These are phyloP conservation scores for Rosalia funebris DNA, from an alignment of 2,888 invertebrate genomes.

Conservation along the genomic window DNA sequence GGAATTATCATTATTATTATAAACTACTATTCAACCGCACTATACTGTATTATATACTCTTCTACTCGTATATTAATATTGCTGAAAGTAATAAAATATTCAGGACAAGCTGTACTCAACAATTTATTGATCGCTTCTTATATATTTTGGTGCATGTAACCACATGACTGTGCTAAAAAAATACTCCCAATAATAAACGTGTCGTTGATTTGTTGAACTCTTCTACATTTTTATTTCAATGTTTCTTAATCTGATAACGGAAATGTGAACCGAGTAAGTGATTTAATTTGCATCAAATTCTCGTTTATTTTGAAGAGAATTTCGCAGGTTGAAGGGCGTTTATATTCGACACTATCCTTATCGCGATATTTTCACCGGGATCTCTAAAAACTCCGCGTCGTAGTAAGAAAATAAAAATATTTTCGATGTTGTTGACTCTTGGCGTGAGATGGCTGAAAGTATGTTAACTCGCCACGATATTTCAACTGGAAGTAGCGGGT, in stretches of 20 bases:
- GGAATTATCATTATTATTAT: too few relatives aligned
- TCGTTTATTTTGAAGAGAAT: slow-evolving; percentile 51
- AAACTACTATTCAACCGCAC: too few relatives aligned
- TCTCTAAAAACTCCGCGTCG: slow-evolving; percentile 36
- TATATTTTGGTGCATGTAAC: too few relatives aligned
- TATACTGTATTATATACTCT: too few relatives aligned
- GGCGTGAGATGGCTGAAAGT: slow-evolving; percentile 14
- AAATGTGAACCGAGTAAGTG: slow-evolving; percentile 48
- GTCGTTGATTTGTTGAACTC: slow-evolving; percentile 4
- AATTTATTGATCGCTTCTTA: too few relatives aligned
- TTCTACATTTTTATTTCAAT: slow-evolving; percentile 8
- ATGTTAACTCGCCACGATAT: slow-evolving; percentile 7
- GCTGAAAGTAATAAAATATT: too few relatives aligned
- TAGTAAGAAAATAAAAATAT: slow-evolving; percentile 30
- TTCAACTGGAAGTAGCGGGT: slow-evolving; percentile 14
- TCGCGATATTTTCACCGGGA: slow-evolving; percentile 48
- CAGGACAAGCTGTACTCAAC: too few relatives aligned
- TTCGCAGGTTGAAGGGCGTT: slow-evolving; percentile 48
- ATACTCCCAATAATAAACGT: too few relatives aligned
- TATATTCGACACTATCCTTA: slow-evolving; percentile 52
- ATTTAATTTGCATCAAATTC: slow-evolving; percentile 54
- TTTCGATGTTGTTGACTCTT: slow-evolving; percentile 35
- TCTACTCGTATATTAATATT: too few relatives aligned
- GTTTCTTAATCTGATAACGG: slow-evolving; percentile 43
- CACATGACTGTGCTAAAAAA: too few relatives aligned